Evolutionary conservation across 2,797 vertebrate species (phyloP).

Genomic region (Sorex maritimensis): DNA sequence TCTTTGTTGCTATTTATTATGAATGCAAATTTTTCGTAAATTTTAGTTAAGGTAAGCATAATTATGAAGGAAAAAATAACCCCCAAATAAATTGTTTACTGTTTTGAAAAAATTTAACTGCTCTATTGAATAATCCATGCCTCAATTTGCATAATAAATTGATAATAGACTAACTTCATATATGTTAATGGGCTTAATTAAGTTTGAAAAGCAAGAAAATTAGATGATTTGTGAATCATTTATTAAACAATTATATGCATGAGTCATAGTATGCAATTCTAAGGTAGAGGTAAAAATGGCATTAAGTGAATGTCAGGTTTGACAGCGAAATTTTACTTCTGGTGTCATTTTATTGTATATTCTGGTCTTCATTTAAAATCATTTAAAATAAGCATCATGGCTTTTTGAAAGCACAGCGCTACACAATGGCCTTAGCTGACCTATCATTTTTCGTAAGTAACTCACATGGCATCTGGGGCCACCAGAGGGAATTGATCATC

Average conservation of each 20-base stretch:
- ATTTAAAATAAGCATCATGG: neutral
- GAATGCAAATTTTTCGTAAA: slow-evolving; percentile 36
- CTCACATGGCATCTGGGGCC: neutral
- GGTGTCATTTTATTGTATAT: neutral
- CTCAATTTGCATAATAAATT: slow-evolving; percentile 62
- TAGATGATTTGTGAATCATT: slow-evolving; percentile 18
- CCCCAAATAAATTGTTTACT: slow-evolving; percentile 26
- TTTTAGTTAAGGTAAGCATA: slow-evolving; percentile 15
- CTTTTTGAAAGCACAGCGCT: slow-evolving; percentile 11
- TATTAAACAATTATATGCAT: slow-evolving; percentile 61
- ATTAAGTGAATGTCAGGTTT: neutral
- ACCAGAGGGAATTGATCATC: neutral
- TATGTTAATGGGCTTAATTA: slow-evolving; percentile 66
- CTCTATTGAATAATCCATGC: slow-evolving; percentile 44
- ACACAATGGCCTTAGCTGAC: neutral
- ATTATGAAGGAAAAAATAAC: neutral
- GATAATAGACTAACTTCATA: slow-evolving; percentile 53
- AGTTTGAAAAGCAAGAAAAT: slow-evolving; percentile 71
- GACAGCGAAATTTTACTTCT: slow-evolving; percentile 30
- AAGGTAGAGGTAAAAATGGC: neutral
- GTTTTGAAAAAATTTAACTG: neutral
- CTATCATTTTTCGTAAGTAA: slow-evolving; percentile 10
- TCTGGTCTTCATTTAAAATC: neutral
- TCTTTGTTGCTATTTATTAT: neutral
- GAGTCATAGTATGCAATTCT: neutral